These are phyloP conservation scores for Pseudomyrmex pallidus DNA, from an alignment of 1,140 invertebrate genomes.

Conservation along the genomic window DNA sequence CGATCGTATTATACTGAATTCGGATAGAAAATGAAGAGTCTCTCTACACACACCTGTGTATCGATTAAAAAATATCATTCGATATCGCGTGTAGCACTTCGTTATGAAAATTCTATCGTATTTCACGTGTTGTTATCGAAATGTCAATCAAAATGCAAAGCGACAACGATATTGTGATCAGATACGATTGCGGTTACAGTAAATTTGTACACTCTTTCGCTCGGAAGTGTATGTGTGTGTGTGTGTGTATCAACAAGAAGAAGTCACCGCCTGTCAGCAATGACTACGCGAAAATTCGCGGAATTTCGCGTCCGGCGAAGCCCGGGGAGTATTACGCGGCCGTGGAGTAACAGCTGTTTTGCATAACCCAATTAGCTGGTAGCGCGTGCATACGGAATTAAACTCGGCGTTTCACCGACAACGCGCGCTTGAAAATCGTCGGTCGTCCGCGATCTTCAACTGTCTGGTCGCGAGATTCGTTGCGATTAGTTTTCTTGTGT, in stretches of 20 bases:
- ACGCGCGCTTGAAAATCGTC: constrained; percentile 8
- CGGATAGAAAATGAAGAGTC: not conserved
- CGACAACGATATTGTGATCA: constrained; percentile 2
- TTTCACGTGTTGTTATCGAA: not conserved
- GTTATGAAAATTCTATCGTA: constrained; percentile 19
- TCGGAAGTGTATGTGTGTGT: constrained; percentile 32
- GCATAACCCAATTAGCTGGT: constrained; percentile 75
- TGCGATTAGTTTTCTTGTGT: too few species aligned
- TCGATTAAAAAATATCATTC: not conserved
- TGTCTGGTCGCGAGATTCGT: not conserved
- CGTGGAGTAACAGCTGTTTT: constrained; percentile 71
- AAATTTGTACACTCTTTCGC: constrained; percentile 25
- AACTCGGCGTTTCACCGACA: constrained; percentile 39
- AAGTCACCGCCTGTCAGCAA: constrained; percentile 8
- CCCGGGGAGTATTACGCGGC: constrained; percentile 17
- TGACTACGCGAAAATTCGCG: constrained; percentile 20
- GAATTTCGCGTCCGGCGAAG: constrained; percentile 38
- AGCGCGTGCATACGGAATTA: constrained; percentile 64
- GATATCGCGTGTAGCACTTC: not conserved
- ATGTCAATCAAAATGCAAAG: constrained; percentile 31
- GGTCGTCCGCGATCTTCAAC: not conserved
- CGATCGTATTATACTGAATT: constrained; percentile 13
- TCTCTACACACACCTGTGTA: not conserved
- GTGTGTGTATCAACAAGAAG: too few species aligned
- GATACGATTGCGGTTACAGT: constrained; percentile 7